Percentiles rank a stretch among this genome's conserved stretches.
Evolutionary conservation across 2,113 vertebrate species (phyloP).

Genomic region (Bettongia penicillata): DNA sequence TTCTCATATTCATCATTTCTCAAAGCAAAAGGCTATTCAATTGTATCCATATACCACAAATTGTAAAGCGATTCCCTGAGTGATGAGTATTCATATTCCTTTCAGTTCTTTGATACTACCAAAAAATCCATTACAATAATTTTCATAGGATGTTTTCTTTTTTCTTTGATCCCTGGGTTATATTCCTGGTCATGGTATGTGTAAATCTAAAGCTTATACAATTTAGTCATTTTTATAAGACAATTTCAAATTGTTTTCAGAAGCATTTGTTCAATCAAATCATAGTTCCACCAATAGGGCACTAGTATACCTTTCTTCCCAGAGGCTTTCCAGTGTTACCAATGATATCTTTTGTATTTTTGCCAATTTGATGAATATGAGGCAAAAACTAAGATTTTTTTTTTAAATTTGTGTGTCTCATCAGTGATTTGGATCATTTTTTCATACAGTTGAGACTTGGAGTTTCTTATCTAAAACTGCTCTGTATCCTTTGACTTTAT

Average conservation of each 20-base stretch:
- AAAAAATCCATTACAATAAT: too few relatives aligned
- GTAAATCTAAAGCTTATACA: background rate
- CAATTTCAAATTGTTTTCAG: background rate
- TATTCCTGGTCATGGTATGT: background rate
- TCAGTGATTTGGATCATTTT: background rate
- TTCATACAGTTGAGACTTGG: background rate
- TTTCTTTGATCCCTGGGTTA: background rate
- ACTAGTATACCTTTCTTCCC: background rate
- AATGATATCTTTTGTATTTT: background rate
- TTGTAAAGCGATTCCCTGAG: too few relatives aligned
- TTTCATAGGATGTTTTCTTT: too few relatives aligned
- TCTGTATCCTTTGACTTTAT: background rate
- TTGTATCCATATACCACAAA: too few relatives aligned
- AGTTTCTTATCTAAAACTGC: too few relatives aligned
- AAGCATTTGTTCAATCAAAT: background rate
- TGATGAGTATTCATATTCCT: too few relatives aligned
- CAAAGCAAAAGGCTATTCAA: too few relatives aligned
- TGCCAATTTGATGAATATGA: background rate
- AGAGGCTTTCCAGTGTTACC: background rate
- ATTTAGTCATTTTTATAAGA: background rate
- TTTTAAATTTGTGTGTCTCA: background rate
- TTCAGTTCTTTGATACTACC: too few relatives aligned
- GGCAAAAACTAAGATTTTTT: background rate
- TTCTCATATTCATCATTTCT: too few relatives aligned
- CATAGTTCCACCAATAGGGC: background rate